These are phyloP conservation scores for Drosophila peninsularis DNA, from an alignment of 2,888 invertebrate species.

Conservation along the genomic window DNA sequence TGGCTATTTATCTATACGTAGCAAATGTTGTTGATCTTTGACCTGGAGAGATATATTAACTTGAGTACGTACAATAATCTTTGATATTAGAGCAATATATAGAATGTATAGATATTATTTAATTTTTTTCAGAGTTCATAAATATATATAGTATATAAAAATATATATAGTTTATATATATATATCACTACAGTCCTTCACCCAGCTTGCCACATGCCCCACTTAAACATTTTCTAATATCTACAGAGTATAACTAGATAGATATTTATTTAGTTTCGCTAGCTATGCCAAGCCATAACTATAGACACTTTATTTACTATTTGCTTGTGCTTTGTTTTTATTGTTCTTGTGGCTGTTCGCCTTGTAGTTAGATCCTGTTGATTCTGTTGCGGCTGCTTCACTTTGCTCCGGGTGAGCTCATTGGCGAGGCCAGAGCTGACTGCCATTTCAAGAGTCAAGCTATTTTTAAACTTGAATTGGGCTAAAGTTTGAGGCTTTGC, in stretches of 20 bases:
- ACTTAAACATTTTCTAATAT: neutral
- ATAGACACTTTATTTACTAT: conserved; percentile 16
- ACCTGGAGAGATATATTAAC: no score
- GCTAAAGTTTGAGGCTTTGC: neutral
- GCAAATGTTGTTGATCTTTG: neutral
- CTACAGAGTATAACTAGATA: neutral
- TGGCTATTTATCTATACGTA: neutral
- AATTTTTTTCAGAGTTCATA: no score
- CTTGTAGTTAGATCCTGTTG: conserved; percentile 41
- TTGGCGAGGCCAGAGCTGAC: conserved; percentile 27
- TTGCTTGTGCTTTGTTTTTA: conserved; percentile 9
- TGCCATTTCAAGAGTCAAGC: conserved; percentile 28
- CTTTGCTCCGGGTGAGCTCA: conserved; percentile 42
- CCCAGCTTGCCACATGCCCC: neutral
- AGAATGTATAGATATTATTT: no score
- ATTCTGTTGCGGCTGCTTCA: conserved; percentile 1
- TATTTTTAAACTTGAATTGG: conserved; percentile 38
- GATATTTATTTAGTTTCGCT: conserved; percentile 1
- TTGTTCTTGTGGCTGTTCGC: neutral
- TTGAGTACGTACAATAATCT: no score
- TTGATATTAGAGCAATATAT: neutral
- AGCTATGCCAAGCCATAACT: neutral
- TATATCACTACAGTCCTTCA: neutral
- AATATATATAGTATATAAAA: no score
- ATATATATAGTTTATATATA: no score